phyloP scores from a whole-genome alignment of 1,140 invertebrate genomes.

The Idris sp. region DNA sequence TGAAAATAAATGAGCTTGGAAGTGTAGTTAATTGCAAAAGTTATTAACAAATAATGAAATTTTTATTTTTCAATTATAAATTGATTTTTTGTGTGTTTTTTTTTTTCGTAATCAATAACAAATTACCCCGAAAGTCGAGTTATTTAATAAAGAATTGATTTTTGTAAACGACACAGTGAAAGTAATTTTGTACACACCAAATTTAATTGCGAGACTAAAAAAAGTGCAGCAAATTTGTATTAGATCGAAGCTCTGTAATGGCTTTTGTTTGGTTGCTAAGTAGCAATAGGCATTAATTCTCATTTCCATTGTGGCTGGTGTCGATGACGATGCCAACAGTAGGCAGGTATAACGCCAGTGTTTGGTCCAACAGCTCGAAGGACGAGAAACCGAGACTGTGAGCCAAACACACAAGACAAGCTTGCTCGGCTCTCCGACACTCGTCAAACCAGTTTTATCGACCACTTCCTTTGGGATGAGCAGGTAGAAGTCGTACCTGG shows the following conservation, averaged over 20 bases:
- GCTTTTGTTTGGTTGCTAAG: conserved; percentile 48
- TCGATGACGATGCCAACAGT: conserved; percentile 48
- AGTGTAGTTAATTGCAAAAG: too few species aligned
- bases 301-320: conserved; percentile 57
- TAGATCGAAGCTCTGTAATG: conserved; percentile 31
- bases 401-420: conserved; percentile 49
- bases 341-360: conserved; percentile 44
- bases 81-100: too few species aligned
- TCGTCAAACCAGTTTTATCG: conserved; percentile 78
- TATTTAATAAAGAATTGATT: too few species aligned
- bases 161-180: too few species aligned
- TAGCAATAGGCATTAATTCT: conserved; percentile 58
- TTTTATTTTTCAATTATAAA: too few species aligned
- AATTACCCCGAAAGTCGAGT: too few species aligned
- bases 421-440: conserved; percentile 68
- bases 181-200: too few species aligned
- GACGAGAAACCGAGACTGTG: conserved; percentile 48
- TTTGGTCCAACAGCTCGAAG: conserved; percentile 38
- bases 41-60: too few species aligned
- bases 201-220: too few species aligned
- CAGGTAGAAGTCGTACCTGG: conserved; percentile 55
- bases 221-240: conserved; percentile 20
- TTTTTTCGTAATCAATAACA: too few species aligned
- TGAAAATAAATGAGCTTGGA: too few species aligned
- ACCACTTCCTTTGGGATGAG: conserved; percentile 76